A percentile compares a stretch with the other conserved stretches of the same genome.
phyloP scores from a whole-genome alignment of 2,888 invertebrate species.

The Unio pictorum region DNA sequence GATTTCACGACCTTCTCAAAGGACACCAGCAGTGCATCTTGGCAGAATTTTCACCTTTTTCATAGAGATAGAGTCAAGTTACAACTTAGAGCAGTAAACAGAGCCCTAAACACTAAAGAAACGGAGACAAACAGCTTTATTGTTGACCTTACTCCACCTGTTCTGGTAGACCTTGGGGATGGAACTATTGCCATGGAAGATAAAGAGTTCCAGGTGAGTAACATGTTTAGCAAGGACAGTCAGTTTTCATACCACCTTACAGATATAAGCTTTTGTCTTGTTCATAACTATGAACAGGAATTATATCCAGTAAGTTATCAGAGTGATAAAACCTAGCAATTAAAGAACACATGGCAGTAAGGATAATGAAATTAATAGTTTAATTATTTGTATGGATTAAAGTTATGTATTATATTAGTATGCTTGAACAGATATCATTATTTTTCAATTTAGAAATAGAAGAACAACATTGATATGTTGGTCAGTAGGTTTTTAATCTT shows the following conservation, averaged over 20 bases:
- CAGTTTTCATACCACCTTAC: neutral
- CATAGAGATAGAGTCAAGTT: slow-evolving; percentile 38
- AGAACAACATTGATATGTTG: too few relatives aligned
- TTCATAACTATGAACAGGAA: too few relatives aligned
- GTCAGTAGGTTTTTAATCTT: too few relatives aligned
- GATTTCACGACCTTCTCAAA: slow-evolving; percentile 25
- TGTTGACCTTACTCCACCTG: slow-evolving; percentile 44
- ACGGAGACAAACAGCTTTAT: slow-evolving; percentile 28
- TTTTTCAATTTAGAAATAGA: too few relatives aligned
- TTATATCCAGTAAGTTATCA: too few relatives aligned
- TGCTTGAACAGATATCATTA: too few relatives aligned
- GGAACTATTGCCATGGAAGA: slow-evolving; percentile 22
- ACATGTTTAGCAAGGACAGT: neutral
- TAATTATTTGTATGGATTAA: too few relatives aligned
- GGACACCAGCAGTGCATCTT: slow-evolving; percentile 22
- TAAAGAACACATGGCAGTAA: too few relatives aligned
- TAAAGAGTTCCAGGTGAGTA: slow-evolving; percentile 32
- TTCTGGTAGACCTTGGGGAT: slow-evolving; percentile 28
- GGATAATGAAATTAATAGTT: too few relatives aligned
- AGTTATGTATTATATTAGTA: too few relatives aligned
- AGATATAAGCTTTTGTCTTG: too few relatives aligned
- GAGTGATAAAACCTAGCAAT: too few relatives aligned
- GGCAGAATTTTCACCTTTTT: slow-evolving; percentile 40
- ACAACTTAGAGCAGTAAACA: slow-evolving; percentile 36
- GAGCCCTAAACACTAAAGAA: slow-evolving; percentile 28